Percentiles rank a stretch among this genome's conserved stretches.
These are phyloP conservation scores for Hirtodrosophila histrioides DNA, from an alignment of 2,888 invertebrate species.

Conservation along the genomic window DNA sequence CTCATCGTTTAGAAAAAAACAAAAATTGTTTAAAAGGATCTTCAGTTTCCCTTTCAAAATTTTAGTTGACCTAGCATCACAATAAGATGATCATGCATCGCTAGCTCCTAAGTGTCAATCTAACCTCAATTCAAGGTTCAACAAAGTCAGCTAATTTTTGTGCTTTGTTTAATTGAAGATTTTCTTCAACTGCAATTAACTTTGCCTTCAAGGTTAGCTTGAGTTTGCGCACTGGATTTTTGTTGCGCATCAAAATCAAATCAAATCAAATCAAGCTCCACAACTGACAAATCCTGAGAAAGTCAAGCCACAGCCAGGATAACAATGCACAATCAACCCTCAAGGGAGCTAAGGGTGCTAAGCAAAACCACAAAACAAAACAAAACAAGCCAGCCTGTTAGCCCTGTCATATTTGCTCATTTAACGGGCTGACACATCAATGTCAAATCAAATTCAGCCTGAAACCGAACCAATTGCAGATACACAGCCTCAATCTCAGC, in stretches of 20 bases:
- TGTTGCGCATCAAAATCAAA: conserved; percentile 35
- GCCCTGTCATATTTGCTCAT: conserved; percentile 77
- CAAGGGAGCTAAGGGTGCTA: conserved; percentile 36
- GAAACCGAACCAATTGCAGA: neutral
- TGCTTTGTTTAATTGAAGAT: conserved; percentile 22
- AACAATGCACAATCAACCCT: conserved; percentile 71
- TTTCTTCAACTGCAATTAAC: conserved; percentile 62
- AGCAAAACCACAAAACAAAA: conserved; percentile 58
- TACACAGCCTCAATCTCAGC: conserved; percentile 19
- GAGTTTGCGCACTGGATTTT: conserved; percentile 10
- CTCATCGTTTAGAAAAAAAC: no score
- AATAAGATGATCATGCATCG: conserved; percentile 10
- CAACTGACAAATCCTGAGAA: conserved; percentile 78
- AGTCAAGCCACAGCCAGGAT: conserved; percentile 31
- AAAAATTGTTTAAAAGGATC: neutral
- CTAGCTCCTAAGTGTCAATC: conserved; percentile 5
- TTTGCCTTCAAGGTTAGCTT: conserved; percentile 51
- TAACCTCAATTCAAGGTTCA: conserved; percentile 49
- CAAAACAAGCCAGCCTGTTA: conserved; percentile 46
- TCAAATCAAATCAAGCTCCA: conserved; percentile 60
- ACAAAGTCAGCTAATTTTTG: conserved; percentile 44
- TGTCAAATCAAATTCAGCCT: conserved; percentile 76
- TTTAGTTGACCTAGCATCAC: conserved; percentile 17
- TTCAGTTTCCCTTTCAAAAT: conserved; percentile 1
- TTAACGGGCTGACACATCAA: conserved; percentile 83